Conservation (phyloP, 2,113 vertebrate species). For the Plotosus lineatus region DNA sequence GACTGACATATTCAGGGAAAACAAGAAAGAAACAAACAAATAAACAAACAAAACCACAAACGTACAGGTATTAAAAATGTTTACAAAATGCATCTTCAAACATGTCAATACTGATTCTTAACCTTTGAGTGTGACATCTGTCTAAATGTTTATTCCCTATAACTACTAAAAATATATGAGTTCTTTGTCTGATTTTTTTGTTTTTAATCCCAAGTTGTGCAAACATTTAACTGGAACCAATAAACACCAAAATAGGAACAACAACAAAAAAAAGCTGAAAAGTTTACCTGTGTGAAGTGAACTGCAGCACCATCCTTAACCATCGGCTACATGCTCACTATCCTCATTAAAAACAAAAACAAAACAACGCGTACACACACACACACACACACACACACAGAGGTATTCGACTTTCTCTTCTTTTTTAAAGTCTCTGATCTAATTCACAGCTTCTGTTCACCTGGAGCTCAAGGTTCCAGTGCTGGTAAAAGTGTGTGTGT, state of each 20-base stretch:
- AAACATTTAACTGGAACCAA: background rate
- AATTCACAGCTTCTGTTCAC: conserved; percentile 27
- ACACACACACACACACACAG: conserved; percentile 6
- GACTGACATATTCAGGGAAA: background rate
- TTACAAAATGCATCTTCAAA: background rate
- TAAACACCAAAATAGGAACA: background rate
- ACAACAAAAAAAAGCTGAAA: background rate
- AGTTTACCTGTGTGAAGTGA: conserved; percentile 43
- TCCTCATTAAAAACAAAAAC: background rate
- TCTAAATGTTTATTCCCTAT: background rate
- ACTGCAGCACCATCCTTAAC: conserved; percentile 39
- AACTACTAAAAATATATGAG: background rate
- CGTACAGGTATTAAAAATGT: background rate
- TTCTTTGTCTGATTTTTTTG: background rate
- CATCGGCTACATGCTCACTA: background rate
- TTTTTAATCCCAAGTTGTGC: background rate
- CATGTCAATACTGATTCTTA: background rate
- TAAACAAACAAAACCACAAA: no score
- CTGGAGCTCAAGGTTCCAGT: conserved; percentile 45
- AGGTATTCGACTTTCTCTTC: background rate
- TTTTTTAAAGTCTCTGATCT: background rate
- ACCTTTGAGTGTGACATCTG: background rate
- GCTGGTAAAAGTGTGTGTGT: conserved; percentile 6
- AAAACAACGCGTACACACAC: background rate
- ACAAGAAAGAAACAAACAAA: no score